Evolutionary conservation across 37 sponge, comb jelly and placozoan species (phyloP).

Genomic region (Diacarnus erythraeanus): DNA sequence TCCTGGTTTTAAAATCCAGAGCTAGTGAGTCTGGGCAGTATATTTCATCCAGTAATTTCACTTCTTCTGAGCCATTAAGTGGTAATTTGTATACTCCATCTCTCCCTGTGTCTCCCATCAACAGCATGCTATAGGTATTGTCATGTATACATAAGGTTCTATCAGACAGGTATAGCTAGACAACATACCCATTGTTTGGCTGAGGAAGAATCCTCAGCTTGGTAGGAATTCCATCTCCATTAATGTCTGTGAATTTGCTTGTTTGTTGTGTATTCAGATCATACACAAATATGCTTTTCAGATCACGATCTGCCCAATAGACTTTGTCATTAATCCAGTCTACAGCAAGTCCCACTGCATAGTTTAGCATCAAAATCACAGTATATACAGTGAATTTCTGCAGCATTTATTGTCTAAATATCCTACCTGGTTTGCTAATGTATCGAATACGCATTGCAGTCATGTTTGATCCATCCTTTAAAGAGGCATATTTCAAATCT

Average conservation of each 20-base stretch:
- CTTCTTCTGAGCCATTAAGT: background rate
- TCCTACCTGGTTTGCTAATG: conserved; percentile 4
- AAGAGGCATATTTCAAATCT: background rate
- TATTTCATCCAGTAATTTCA: no score
- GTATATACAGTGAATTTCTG: no score
- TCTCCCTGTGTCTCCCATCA: background rate
- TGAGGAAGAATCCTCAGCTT: conserved; percentile 11
- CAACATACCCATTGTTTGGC: conserved; percentile 20
- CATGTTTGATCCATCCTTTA: conserved; percentile 12
- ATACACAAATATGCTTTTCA: conserved; percentile 5
- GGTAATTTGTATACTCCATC: conserved; percentile 1
- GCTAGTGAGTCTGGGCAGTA: background rate
- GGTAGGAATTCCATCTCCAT: background rate
- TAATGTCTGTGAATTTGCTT: background rate
- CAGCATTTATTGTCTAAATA: no score
- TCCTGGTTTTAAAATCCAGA: background rate
- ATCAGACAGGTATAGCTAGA: background rate
- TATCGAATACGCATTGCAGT: background rate
- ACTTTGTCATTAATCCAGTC: conserved; percentile 59
- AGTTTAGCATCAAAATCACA: background rate
- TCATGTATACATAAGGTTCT: background rate
- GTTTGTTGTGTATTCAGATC: conserved; percentile 6
- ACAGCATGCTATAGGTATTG: conserved; percentile 1
- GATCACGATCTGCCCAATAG: conserved; percentile 32
- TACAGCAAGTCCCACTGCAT: conserved; percentile 35